Evolutionary conservation across 1,140 invertebrate species (phyloP).

Genomic region (Neelides sp.): DNA sequence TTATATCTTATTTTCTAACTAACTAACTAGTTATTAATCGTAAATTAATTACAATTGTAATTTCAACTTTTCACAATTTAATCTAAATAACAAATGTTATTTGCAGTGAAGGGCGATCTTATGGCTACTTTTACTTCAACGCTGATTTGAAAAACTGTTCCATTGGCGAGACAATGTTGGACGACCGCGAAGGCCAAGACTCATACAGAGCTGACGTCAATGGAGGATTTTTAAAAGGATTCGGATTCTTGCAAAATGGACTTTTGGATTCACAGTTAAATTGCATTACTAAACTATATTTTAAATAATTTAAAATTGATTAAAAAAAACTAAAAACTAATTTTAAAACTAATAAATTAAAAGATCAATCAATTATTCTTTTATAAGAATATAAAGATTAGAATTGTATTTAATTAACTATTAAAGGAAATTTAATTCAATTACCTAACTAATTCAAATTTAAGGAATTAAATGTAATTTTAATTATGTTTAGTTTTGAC

Average conservation of each 20-base stretch:
- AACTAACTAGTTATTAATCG: too few species aligned
- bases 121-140: conserved; percentile 18
- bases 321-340: too few species aligned
- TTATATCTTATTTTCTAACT: too few species aligned
- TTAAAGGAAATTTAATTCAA: too few species aligned
- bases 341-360: too few species aligned
- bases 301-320: neutral
- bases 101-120: conserved; percentile 14
- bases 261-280: conserved; percentile 13
- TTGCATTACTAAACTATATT: neutral
- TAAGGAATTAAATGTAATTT: neutral
- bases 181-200: conserved; percentile 11
- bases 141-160: conserved; percentile 10
- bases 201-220: conserved; percentile 7
- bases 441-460: too few species aligned
- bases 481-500: conserved; percentile 10
- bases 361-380: too few species aligned
- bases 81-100: too few species aligned
- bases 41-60: too few species aligned
- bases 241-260: conserved; percentile 11
- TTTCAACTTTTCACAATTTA: too few species aligned
- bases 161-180: conserved; percentile 9
- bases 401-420: too few species aligned
- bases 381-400: too few species aligned
- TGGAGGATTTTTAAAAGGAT: conserved; percentile 12